A percentile compares a stretch with the other conserved stretches of the same genome.
Evolutionary conservation across 1,140 invertebrate species (phyloP).

Genomic region (Alviniconcha marisindica): DNA sequence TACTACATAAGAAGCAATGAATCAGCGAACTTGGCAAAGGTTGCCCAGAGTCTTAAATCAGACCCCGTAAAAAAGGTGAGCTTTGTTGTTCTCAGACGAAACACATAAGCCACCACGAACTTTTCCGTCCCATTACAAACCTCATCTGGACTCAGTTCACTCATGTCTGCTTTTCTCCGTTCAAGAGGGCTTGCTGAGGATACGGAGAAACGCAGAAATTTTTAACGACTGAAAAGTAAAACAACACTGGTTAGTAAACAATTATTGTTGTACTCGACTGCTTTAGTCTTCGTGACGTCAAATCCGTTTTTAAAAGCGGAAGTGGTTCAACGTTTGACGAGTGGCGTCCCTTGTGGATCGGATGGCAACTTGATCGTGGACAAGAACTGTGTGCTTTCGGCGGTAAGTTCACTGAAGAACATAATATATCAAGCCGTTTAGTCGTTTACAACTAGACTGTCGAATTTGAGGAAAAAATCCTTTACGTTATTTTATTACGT

Average conservation of each 20-base stretch:
- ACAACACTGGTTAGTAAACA: neutral
- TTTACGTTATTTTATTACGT: too few relatives aligned
- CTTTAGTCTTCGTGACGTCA: conserved; percentile 46
- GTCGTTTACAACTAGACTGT: too few relatives aligned
- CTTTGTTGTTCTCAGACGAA: too few relatives aligned
- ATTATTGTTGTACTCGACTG: neutral
- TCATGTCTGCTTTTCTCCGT: conserved; percentile 78
- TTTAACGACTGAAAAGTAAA: too few relatives aligned
- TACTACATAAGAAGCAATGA: too few relatives aligned
- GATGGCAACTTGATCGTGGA: conserved; percentile 30
- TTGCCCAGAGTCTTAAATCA: too few relatives aligned
- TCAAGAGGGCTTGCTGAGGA: neutral
- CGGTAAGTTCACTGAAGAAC: too few relatives aligned
- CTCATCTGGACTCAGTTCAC: conserved; percentile 86
- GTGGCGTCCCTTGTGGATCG: conserved; percentile 23
- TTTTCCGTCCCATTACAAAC: conserved; percentile 74
- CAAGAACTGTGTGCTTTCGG: neutral
- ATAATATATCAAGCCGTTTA: too few relatives aligned
- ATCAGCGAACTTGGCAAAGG: too few relatives aligned
- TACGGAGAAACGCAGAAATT: neutral
- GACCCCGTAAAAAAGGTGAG: too few relatives aligned
- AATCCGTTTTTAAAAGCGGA: conserved; percentile 35
- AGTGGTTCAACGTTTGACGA: conserved; percentile 17
- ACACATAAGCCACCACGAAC: neutral
- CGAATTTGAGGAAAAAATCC: too few relatives aligned